These are phyloP conservation scores for Leptestheria dahalacensis DNA, from an alignment of 1,140 invertebrate species.

Conservation along the genomic window DNA sequence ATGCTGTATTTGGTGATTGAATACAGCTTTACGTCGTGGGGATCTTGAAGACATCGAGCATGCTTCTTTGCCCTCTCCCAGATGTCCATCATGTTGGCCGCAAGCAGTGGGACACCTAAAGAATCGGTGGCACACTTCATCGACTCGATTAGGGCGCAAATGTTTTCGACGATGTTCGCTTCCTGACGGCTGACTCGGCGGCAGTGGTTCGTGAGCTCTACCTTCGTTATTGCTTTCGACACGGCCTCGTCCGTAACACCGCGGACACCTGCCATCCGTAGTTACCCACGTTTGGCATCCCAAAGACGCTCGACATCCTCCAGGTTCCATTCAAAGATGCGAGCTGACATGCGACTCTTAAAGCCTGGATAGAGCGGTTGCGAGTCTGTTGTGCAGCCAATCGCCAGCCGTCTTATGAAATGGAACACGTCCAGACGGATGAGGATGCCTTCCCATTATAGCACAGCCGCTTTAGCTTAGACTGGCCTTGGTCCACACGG, in stretches of 20 bases:
- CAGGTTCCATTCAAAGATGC: conserved; percentile 1
- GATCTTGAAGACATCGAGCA: not conserved
- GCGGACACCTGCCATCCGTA: not conserved
- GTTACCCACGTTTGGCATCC: not conserved
- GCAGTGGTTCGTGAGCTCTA: not conserved
- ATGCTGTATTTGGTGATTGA: not conserved
- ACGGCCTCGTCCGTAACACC: not conserved
- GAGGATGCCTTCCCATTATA: not conserved
- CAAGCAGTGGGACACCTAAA: not conserved
- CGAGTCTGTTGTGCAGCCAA: not conserved
- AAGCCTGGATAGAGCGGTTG: conserved; percentile 4
- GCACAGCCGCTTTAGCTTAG: not conserved
- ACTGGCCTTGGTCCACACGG: not conserved
- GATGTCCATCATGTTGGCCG: not conserved
- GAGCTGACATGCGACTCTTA: not conserved
- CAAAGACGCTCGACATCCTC: not conserved
- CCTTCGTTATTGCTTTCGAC: not conserved
- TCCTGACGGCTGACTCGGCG: not conserved
- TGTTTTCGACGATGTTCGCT: not conserved
- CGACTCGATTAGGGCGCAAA: not conserved
- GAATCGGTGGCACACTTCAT: not conserved
- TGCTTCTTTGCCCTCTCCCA: not conserved
- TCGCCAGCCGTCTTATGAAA: conserved; percentile 6
- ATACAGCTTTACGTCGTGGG: not conserved
- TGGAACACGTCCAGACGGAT: conserved; percentile 5